phyloP scores from a whole-genome alignment of 2,888 invertebrate genomes.

The Andrena trimmerana region DNA sequence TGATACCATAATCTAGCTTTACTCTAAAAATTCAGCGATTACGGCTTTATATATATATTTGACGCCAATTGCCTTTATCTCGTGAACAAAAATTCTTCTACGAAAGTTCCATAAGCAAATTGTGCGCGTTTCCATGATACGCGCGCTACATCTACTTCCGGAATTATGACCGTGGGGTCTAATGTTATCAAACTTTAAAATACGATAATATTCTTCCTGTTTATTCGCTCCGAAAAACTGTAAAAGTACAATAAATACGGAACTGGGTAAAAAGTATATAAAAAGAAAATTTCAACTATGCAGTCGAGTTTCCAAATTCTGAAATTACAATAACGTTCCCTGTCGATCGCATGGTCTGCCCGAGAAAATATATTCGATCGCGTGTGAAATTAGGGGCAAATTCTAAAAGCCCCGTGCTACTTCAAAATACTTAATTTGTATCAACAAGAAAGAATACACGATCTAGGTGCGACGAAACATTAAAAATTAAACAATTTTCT shows the following conservation, averaged over 20 bases:
- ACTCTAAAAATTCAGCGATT: constrained; percentile 14
- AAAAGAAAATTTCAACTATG: constrained; percentile 18
- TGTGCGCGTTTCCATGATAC: constrained; percentile 27
- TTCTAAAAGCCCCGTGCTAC: background rate
- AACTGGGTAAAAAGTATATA: background rate
- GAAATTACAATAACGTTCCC: background rate
- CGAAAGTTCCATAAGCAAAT: constrained; percentile 17
- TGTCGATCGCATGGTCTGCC: constrained; percentile 26
- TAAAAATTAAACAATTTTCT: too few species aligned
- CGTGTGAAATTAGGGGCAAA: background rate
- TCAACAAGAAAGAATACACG: too few species aligned
- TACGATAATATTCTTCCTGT: constrained; percentile 50
- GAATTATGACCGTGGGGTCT: constrained; percentile 64
- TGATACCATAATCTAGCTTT: constrained; percentile 24
- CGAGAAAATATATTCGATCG: constrained; percentile 7
- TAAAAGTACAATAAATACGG: constrained; percentile 6
- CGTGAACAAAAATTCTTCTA: constrained; percentile 16
- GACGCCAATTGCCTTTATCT: constrained; percentile 28
- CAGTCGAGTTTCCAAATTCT: background rate
- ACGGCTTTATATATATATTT: background rate
- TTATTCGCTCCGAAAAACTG: background rate
- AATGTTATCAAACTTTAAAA: constrained; percentile 73
- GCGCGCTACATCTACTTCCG: constrained; percentile 57
- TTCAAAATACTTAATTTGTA: background rate
- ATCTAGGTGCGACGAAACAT: too few species aligned